Conservation (phyloP, 2,888 invertebrate genomes). For the Papilio gigon region DNA sequence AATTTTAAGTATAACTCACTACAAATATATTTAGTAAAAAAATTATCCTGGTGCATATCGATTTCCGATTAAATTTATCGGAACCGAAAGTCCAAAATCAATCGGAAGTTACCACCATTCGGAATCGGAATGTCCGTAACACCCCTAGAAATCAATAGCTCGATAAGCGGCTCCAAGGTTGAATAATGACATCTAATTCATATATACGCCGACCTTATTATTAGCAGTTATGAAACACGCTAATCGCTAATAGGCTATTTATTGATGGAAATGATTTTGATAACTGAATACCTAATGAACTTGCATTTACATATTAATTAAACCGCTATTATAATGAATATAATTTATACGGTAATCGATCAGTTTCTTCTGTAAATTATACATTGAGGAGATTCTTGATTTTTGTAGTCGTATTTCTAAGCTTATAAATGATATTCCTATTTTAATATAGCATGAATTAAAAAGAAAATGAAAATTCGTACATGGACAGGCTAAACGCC, state of each 20-base stretch:
- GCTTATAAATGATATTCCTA: neutral
- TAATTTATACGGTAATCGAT: constrained; percentile 4
- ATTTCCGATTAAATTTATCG: no score
- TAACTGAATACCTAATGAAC: constrained; percentile 18
- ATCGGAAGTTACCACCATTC: no score
- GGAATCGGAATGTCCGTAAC: no score
- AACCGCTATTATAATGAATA: neutral
- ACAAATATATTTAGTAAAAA: no score
- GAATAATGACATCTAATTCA: constrained; percentile 15
- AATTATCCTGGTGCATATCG: no score
- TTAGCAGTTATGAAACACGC: constrained; percentile 24
- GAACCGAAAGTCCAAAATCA: no score
- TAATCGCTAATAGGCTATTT: constrained; percentile 15
- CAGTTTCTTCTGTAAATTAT: neutral
- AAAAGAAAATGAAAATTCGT: no score
- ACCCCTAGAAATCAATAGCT: constrained; percentile 1
- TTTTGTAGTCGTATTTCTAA: neutral
- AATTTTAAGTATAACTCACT: no score
- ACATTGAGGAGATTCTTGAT: neutral
- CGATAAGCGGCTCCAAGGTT: neutral
- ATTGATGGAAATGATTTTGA: constrained; percentile 32
- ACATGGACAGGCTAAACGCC: no score
- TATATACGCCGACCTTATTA: constrained; percentile 24
- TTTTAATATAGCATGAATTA: neutral
- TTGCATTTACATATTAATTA: constrained; percentile 23